Conservation (phyloP, 2,888 invertebrate species). For the Kryphioiulus occultus region DNA sequence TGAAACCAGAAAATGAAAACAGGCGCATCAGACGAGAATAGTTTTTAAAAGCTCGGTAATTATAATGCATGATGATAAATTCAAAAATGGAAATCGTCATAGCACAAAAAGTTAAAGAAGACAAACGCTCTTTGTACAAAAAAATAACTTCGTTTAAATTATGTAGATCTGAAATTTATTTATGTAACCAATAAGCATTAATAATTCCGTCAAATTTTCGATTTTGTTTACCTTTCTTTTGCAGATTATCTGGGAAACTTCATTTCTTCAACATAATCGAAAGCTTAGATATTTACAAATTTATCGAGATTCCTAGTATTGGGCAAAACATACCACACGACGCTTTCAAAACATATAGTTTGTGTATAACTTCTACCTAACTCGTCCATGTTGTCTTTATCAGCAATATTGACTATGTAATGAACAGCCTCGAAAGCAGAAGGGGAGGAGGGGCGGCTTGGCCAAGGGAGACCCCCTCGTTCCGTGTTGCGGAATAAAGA, state of each 20-base stretch:
- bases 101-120: no score
- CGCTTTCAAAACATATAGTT: neutral
- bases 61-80: neutral
- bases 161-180: no score
- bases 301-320: no score
- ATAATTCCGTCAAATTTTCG: no score
- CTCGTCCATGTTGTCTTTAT: conserved; percentile 29
- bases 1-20: neutral
- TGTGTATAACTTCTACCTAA: conserved; percentile 2
- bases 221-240: no score
- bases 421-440: conserved; percentile 52
- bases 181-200: no score
- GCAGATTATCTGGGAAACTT: no score
- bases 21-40: neutral
- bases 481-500: conserved; percentile 42
- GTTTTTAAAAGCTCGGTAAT: neutral
- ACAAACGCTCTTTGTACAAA: no score
- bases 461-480: conserved; percentile 37
- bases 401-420: conserved; percentile 47
- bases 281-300: no score
- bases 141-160: no score
- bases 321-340: no score
- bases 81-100: neutral
- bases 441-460: conserved; percentile 41
- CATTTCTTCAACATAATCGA: no score